Conservation (phyloP, 1,140 invertebrate genomes). For the Anastatus disparis region DNA sequence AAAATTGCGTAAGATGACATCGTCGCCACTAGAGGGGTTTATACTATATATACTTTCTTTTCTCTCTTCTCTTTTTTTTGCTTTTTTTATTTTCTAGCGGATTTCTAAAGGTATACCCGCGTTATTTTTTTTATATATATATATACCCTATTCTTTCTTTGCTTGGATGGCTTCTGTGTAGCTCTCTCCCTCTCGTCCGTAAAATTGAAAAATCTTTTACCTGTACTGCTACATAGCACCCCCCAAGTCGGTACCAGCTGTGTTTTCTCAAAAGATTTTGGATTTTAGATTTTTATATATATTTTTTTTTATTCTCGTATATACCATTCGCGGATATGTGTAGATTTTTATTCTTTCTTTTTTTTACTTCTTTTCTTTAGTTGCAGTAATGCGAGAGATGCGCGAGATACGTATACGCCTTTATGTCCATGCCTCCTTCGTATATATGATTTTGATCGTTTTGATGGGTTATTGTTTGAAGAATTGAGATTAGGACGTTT, state of each 20-base stretch:
- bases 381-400: not conserved
- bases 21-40: conserved; percentile 41
- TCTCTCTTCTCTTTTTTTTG: conserved; percentile 8
- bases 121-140: conserved; percentile 25
- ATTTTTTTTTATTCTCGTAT: conserved; percentile 9
- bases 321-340: no score
- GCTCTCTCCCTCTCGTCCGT: not conserved
- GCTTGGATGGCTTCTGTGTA: conserved; percentile 1
- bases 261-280: conserved; percentile 64
- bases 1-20: conserved; percentile 64
- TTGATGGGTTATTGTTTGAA: no score
- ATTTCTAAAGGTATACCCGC: conserved; percentile 21
- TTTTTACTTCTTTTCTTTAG: not conserved
- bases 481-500: no score
- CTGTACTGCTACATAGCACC: no score
- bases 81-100: conserved; percentile 33
- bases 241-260: conserved; percentile 50
- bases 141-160: conserved; percentile 22
- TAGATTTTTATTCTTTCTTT: not conserved
- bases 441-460: no score
- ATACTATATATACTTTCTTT: not conserved
- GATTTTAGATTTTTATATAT: conserved; percentile 49
- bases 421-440: no score
- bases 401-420: no score
- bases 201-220: conserved; percentile 38